Evolutionary conservation across 2,113 vertebrate genomes (phyloP), one percentile per base, ranked within the genome.

Genomic region (Nycticryphes semicollaris): DNA sequence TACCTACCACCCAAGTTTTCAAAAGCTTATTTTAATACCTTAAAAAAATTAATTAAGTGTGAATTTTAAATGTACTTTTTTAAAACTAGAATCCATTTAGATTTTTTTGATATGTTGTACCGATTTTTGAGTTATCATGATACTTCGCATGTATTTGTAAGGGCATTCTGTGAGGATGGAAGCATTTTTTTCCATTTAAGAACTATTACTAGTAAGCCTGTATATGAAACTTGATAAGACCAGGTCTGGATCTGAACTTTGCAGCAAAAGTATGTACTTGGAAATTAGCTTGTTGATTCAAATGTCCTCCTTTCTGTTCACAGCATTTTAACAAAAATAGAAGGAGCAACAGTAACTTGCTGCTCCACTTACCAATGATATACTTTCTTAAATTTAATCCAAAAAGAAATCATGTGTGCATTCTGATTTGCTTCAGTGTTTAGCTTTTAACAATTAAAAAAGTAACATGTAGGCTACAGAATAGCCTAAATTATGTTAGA

Each of bases 201-300:
- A 87, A 62, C 19, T 50, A 4, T 37, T 90, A 24, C 15, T 45
- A 62, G 18, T 62, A 51, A 77, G 10, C 2, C 45, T 76, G 7
- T 41, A 37, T 4, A 37, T 28, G 10, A 35, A 76, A 50, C 7
- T 37, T 69, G 33, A 11, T 45, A 68, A 76, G 25, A 83, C 69
- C 12, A 62, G 16, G 5, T 75, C 33, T 82, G 62, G 24, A 89
- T 91, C 45, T 50, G 39, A 74, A 86, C 35, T 90, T 64, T 30
- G 19, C 30, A 78, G 27, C 3, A 45, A 17, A 89, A 77, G 19
- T 37, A 7, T 0, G 0, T 43, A 24, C 19, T 17, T 84, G 59
- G 67, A 95, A 84, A 88, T 84, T 67, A 92, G 54, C 47, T 92
- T 85, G 60, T 91, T 88, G 64, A 85, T 97, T 97, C 64, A 78